Conservation (phyloP, 2,113 vertebrate genomes). For the Calcarius ornatus region DNA sequence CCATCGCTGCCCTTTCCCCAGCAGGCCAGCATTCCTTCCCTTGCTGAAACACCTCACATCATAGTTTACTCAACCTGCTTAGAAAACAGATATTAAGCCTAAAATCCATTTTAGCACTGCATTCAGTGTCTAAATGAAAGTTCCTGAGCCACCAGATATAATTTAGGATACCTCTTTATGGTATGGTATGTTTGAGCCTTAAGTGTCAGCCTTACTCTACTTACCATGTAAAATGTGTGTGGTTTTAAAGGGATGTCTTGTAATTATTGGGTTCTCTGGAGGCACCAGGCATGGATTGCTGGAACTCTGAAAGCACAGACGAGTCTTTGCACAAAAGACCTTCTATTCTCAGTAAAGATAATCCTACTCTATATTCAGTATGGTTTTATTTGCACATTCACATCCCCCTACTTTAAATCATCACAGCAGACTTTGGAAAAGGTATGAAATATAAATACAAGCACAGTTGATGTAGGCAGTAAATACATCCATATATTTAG, state of each 20-base stretch:
- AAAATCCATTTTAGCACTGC: background rate
- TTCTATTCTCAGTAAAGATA: conserved; percentile 20
- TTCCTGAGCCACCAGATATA: background rate
- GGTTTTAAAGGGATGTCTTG: background rate
- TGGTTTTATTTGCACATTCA: conserved; percentile 2
- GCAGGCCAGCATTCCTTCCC: background rate
- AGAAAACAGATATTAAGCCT: background rate
- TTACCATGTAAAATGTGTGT: background rate
- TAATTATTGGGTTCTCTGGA: background rate
- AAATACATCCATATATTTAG: conserved; percentile 24
- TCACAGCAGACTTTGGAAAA: conserved; percentile 1
- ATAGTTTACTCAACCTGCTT: background rate
- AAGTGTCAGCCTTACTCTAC: background rate
- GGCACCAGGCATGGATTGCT: background rate
- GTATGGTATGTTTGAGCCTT: background rate
- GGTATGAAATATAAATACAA: conserved; percentile 10
- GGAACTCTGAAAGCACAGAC: background rate
- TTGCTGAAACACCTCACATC: background rate
- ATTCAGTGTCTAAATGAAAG: background rate
- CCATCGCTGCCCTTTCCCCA: background rate
- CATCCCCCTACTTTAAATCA: background rate
- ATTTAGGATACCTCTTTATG: background rate
- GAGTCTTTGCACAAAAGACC: background rate
- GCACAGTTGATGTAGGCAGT: background rate
- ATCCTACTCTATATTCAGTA: conserved; percentile 6